Base-by-base conservation (phyloP, 2,797 vertebrate species). In the Falco biarmicus region DNA sequence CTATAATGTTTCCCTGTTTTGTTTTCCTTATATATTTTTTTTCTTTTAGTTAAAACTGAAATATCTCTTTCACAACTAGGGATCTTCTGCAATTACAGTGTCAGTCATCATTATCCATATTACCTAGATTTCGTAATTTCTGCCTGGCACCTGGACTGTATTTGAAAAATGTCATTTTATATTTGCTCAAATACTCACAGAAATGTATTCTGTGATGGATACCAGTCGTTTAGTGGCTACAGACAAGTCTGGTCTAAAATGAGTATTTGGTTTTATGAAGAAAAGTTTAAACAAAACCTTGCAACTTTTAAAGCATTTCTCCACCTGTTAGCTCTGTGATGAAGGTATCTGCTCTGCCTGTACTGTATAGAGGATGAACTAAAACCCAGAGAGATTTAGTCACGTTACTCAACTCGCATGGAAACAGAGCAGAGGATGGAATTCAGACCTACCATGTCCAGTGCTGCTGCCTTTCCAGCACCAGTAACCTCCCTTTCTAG, bases 21-120 rank as follows among this genome's bases (percentile, higher is more conserved):
- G 5, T 77, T 73, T 64, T 51, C 61, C 64, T 89, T 60, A 32
- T 60, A 34, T 83, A 11, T 2, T 17, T n/a, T 89, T 82, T 61
- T 11, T 56, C 64, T 68, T 3, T 39, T 39, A 39, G 12, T 60
- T 87, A 89, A 65, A 71, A 8, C 66, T 93, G 84, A 86, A 22
- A 80, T 68, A 18, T 83, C 66, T 96, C 86, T 96, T 96, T 95
- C 91, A 92, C 83, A 96, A 25, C 56, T 29, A 54, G 48, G 68
- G 64, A 94, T 94, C 75, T 87, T 87, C 77, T 89, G 93, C 94
- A 96, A 96, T 96, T 90, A 88, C 65, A 34, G 56, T 86, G 15
- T 96, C 94, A 96, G 64, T 97, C 96, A 96, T 96, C 95, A 48
- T 92, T 51, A 24, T 13, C 86, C 88, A 89, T 87, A 94, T 94